Percentiles rank a stretch among this genome's conserved stretches.
These are phyloP conservation scores for Pocillopora verrucosa DNA, from an alignment of 64 coral and sea anemone species.

Conservation along the genomic window DNA sequence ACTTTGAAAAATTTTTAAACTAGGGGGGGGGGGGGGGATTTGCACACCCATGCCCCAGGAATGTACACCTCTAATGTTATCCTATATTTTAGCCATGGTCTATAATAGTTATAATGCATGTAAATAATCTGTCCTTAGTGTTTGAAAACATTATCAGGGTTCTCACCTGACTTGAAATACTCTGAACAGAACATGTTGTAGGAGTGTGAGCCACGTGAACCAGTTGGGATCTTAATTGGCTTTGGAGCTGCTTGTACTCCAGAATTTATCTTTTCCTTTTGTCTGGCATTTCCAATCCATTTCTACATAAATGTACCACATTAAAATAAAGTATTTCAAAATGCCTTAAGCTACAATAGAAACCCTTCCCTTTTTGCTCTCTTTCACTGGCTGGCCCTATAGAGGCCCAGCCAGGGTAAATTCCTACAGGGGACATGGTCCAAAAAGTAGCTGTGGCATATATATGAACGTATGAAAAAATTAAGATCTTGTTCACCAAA, in stretches of 20 bases:
- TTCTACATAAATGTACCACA: conserved; percentile 18
- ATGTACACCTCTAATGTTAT: no score
- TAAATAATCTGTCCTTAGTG: no score
- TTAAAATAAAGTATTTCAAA: neutral
- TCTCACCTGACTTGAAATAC: conserved; percentile 36
- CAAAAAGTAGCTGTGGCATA: no score
- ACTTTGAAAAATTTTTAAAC: no score
- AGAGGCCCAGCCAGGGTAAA: neutral
- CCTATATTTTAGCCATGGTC: no score
- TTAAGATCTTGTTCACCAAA: no score
- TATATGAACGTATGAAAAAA: neutral
- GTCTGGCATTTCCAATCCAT: conserved; percentile 63
- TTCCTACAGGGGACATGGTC: neutral
- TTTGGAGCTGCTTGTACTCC: conserved; percentile 20
- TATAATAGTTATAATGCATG: no score
- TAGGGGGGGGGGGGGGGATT: no score
- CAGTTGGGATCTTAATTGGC: conserved; percentile 47
- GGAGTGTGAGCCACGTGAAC: conserved; percentile 40
- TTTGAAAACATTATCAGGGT: neutral
- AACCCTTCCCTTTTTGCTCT: neutral
- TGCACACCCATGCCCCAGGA: no score
- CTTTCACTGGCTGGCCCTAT: neutral
- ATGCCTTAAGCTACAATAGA: neutral
- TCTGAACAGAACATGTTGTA: conserved; percentile 27
- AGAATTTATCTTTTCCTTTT: conserved; percentile 46